Evolutionary conservation across 2,797 vertebrate genomes (phyloP).

Genomic region (Semotilus atromaculatus): DNA sequence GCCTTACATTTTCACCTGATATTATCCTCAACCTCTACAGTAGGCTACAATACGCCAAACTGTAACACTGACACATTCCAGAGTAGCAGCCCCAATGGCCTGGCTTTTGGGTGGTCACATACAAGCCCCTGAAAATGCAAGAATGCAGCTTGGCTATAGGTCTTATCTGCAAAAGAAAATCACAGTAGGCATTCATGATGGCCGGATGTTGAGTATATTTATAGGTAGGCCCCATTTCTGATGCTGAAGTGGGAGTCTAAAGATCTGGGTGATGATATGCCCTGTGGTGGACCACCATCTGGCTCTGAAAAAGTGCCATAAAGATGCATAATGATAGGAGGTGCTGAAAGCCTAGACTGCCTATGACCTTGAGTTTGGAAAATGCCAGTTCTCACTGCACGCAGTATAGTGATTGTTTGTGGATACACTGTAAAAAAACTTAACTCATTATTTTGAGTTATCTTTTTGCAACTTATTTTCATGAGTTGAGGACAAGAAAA

Average conservation of each 20-base stretch:
- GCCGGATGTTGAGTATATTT: slow-evolving; percentile 71
- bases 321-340: slow-evolving; percentile 15
- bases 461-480: too few species aligned
- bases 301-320: slow-evolving; percentile 26
- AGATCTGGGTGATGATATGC: slow-evolving; percentile 48
- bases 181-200: slow-evolving; percentile 76
- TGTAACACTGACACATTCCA: slow-evolving; percentile 75
- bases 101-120: slow-evolving; percentile 76
- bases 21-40: slow-evolving; percentile 70
- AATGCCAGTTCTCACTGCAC: background rate
- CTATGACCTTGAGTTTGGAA: slow-evolving; percentile 32
- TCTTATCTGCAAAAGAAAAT: background rate
- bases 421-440: too few species aligned
- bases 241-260: slow-evolving; percentile 60
- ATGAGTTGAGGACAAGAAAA: too few species aligned
- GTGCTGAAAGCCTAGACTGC: slow-evolving; percentile 28
- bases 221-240: slow-evolving; percentile 60
- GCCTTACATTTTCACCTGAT: slow-evolving; percentile 75
- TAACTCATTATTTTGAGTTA: too few species aligned
- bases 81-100: slow-evolving; percentile 58
- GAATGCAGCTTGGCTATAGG: slow-evolving; percentile 37
- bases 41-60: slow-evolving; percentile 35
- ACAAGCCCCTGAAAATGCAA: slow-evolving; percentile 58
- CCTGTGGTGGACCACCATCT: slow-evolving; percentile 28
- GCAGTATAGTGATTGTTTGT: background rate